Evolutionary conservation across 2,113 vertebrate genomes (phyloP).

Genomic region (Scartelaos histophorus): DNA sequence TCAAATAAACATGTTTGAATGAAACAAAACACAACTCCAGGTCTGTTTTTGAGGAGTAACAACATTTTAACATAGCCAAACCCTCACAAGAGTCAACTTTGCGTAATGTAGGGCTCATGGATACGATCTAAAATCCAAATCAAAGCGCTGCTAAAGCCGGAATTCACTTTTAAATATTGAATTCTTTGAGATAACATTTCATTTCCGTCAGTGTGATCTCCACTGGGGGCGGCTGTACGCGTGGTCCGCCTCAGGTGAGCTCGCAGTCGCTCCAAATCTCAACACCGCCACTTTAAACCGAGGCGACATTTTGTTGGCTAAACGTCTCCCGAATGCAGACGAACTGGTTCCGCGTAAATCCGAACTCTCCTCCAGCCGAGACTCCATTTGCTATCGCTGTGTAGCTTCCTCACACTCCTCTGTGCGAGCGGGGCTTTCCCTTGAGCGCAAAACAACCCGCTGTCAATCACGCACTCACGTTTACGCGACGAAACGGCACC

Average conservation of each 20-base stretch:
- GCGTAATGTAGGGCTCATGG: too few relatives aligned
- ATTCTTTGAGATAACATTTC: neutral
- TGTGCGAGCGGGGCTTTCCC: slow-evolving; percentile 65
- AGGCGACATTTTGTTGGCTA: neutral
- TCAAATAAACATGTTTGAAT: too few relatives aligned
- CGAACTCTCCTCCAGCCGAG: neutral
- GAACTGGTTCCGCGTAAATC: neutral
- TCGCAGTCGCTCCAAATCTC: neutral
- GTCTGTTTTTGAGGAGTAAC: too few relatives aligned
- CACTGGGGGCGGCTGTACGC: neutral
- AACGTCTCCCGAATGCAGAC: neutral
- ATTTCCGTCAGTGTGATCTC: neutral
- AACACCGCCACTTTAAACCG: neutral
- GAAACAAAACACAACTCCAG: too few relatives aligned
- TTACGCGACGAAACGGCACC: neutral
- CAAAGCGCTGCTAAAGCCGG: neutral
- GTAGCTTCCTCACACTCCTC: slow-evolving; percentile 24
- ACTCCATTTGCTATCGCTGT: slow-evolving; percentile 5
- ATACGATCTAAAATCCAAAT: neutral
- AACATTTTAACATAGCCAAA: too few relatives aligned
- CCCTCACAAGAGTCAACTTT: too few relatives aligned
- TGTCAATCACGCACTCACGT: neutral
- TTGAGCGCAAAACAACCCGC: slow-evolving; percentile 57
- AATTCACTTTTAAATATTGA: neutral
- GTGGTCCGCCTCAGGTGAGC: neutral